A percentile compares a stretch with the other conserved stretches of the same genome.
Evolutionary conservation across 1,140 invertebrate species (phyloP).

Genomic region (Drosophila pandora): DNA sequence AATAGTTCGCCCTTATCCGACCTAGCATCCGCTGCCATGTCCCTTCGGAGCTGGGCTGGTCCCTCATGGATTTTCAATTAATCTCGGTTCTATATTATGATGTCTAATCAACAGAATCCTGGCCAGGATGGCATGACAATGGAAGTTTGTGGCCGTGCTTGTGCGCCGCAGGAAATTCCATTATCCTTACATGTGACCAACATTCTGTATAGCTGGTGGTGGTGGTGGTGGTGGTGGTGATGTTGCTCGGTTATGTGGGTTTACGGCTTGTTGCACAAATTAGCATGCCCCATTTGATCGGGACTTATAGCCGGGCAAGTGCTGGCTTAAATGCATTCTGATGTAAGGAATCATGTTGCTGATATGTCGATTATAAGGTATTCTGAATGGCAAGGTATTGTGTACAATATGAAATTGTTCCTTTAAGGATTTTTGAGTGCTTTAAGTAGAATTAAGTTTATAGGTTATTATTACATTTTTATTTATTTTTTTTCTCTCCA

Average conservation of each 20-base stretch:
- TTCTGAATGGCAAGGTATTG: too few relatives aligned
- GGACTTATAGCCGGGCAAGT: conserved; percentile 45
- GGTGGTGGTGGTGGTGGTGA: conserved; percentile 18
- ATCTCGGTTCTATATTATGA: conserved; percentile 57
- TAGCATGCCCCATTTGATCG: conserved; percentile 65
- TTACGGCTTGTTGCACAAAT: conserved; percentile 76
- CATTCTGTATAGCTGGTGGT: not conserved
- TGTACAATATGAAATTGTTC: too few relatives aligned
- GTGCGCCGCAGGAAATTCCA: conserved; percentile 35
- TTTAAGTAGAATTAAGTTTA: too few relatives aligned
- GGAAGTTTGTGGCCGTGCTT: conserved; percentile 5
- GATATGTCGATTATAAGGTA: not conserved
- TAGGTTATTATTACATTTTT: too few relatives aligned
- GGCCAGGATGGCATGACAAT: conserved; percentile 41
- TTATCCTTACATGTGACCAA: conserved; percentile 26
- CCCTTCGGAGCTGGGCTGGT: not conserved
- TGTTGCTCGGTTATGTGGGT: conserved; percentile 48
- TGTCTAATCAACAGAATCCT: conserved; percentile 50
- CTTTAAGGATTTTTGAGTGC: too few relatives aligned
- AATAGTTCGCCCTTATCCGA: conserved; percentile 12
- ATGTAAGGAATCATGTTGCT: conserved; percentile 23
- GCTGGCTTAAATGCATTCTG: conserved; percentile 60
- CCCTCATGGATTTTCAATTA: conserved; percentile 44
- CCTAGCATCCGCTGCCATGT: conserved; percentile 11
- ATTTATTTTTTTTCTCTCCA: too few relatives aligned